Conservation (phyloP, 1,140 invertebrate species). For the Meloidogyne floridensis region DNA sequence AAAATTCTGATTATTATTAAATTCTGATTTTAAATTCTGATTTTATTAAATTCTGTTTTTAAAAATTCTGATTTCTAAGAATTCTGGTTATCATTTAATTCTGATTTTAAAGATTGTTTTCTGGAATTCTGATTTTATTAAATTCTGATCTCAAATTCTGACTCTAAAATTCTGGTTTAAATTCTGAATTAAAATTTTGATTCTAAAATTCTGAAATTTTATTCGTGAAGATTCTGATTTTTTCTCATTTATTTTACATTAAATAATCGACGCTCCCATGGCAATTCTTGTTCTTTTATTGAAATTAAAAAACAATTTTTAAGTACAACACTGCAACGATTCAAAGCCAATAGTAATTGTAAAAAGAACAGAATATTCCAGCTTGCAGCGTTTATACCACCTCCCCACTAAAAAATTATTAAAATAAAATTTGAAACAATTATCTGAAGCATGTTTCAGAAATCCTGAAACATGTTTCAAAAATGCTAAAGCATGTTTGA, state of each 20-base stretch:
- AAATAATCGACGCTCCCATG: background rate
- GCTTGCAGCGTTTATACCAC: background rate
- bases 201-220: too few relatives aligned
- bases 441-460: too few relatives aligned
- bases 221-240: background rate
- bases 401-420: background rate
- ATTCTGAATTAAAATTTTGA: too few relatives aligned
- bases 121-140: background rate
- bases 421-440: too few relatives aligned
- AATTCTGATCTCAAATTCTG: background rate
- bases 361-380: conserved; percentile 7
- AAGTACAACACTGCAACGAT: background rate
- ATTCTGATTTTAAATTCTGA: too few relatives aligned
- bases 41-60: too few relatives aligned
- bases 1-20: too few relatives aligned
- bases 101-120: background rate
- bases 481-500: too few relatives aligned
- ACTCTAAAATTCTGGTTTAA: too few relatives aligned
- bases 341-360: background rate
- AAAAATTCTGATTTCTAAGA: too few relatives aligned
- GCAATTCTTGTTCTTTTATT: conserved; percentile 4
- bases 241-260: background rate
- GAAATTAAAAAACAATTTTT: conserved; percentile 6
- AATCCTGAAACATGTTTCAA: too few relatives aligned
- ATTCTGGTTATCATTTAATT: background rate